These are phyloP conservation scores for Manacus vitellinus DNA, from an alignment of 2,113 vertebrate genomes.

Conservation along the genomic window DNA sequence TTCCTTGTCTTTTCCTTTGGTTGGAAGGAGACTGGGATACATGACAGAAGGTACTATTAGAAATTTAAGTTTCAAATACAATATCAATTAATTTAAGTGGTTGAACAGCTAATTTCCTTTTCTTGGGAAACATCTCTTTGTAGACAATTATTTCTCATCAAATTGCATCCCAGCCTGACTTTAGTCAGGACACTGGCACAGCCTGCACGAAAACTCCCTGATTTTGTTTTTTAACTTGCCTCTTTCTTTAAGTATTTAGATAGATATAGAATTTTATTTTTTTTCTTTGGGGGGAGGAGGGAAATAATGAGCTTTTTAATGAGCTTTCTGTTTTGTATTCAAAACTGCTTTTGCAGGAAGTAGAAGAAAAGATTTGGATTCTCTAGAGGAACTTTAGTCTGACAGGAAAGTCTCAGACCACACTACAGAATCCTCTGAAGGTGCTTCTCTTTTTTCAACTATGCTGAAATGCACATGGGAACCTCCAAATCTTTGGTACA, in stretches of 20 bases:
- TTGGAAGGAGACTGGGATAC: background rate
- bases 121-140: background rate
- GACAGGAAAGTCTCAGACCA: background rate
- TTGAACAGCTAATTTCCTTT: background rate
- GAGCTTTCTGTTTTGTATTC: background rate
- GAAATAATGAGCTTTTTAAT: background rate
- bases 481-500: background rate
- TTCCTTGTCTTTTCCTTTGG: background rate
- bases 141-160: background rate
- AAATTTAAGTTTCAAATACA: background rate
- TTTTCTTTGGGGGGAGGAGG: accelerated
- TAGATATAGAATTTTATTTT: background rate
- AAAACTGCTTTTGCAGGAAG: background rate
- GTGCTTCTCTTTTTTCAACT: background rate
- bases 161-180: background rate
- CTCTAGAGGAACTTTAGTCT: background rate
- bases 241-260: background rate
- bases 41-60: background rate
- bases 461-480: background rate
- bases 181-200: background rate
- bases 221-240: background rate
- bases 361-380: background rate
- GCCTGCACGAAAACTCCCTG: background rate
- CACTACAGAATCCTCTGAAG: background rate
- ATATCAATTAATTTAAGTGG: background rate